Evolutionary conservation across 2,113 vertebrate species (phyloP), one percentile per base, ranked within the genome.

Genomic region (Caracal caracal): DNA sequence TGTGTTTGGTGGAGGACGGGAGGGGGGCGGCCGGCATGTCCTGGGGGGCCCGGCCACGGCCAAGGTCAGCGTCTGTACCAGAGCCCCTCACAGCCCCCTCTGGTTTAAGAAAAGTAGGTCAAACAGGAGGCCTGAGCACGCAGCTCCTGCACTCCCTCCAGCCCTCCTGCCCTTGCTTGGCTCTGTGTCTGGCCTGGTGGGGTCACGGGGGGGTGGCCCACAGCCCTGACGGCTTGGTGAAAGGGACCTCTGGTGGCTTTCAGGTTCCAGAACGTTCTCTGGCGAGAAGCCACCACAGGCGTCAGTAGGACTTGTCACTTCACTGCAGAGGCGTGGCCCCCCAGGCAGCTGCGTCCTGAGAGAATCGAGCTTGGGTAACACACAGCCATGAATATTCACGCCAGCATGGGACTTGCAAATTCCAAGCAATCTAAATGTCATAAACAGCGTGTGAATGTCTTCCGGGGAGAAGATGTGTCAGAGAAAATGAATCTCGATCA

Each of bases 381-480:
- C 7, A 4, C 40, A 6, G 12, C 22, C 78, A 93, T 98, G 97
- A 98, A 98, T 98, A 98, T 98, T 96, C 98, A 98, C 95, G 75
- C 17, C 0, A 33, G 65, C 59, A 95, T 95, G 91, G 83, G 96
- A 98, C 98, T 98, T 98, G 97, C 97, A 98, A 97, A 98, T 97
- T 91, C 78, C 71, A 53, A 94, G 94, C 95, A 97, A 98, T 98
- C 98, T 97, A 96, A 98, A 97, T 97, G 95, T 96, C 97, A 97
- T 93, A 94, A 88, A 92, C 90, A 82, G 88, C 95, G 82, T 88
- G 89, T 94, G 95, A 97, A 97, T 86, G 47, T 80, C 96, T 98
- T 96, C 94, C 95, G 30, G 91, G 96, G 68, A 78, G 95, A 95
- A 88, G 88, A 66, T 96, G 95, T 97, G 95, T 98, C 86, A 78